Conservation (phyloP, 2,113 vertebrate genomes). For the Calidris pygmaea region DNA sequence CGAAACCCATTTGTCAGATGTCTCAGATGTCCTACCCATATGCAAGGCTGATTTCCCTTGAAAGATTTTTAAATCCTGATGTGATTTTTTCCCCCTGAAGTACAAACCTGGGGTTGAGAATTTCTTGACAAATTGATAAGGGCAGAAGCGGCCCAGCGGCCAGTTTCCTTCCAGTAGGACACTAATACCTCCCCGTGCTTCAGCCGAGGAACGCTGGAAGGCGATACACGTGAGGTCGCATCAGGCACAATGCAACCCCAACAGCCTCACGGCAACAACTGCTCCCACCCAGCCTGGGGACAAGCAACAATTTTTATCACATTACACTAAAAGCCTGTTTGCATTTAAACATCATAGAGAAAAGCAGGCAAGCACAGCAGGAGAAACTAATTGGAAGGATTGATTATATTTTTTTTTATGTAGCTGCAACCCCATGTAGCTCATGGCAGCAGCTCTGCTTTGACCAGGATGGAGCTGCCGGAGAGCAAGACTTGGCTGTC, state of each 20-base stretch:
- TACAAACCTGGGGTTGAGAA: not conserved
- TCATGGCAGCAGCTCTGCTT: not conserved
- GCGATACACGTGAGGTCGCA: not conserved
- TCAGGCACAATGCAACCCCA: not conserved
- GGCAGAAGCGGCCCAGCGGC: not conserved
- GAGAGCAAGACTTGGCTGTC: not conserved
- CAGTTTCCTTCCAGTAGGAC: not conserved
- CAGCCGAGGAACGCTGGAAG: not conserved
- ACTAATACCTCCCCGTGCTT: not conserved
- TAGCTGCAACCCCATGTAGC: not conserved
- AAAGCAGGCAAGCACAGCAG: not conserved
- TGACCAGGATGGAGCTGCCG: not conserved
- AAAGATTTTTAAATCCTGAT: slow-evolving; percentile 7
- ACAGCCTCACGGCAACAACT: not conserved
- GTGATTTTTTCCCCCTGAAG: not conserved
- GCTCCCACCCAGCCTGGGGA: not conserved
- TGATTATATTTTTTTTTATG: not conserved
- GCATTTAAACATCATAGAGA: not conserved
- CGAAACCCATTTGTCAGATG: not conserved
- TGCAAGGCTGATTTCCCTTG: not conserved
- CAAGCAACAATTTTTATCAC: not conserved
- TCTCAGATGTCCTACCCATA: not conserved
- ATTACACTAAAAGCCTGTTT: not conserved
- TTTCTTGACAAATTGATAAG: not conserved
- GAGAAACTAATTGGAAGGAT: not conserved